Base-by-base conservation (phyloP, 1,140 invertebrate species). In the Leptinotarsa texana region DNA sequence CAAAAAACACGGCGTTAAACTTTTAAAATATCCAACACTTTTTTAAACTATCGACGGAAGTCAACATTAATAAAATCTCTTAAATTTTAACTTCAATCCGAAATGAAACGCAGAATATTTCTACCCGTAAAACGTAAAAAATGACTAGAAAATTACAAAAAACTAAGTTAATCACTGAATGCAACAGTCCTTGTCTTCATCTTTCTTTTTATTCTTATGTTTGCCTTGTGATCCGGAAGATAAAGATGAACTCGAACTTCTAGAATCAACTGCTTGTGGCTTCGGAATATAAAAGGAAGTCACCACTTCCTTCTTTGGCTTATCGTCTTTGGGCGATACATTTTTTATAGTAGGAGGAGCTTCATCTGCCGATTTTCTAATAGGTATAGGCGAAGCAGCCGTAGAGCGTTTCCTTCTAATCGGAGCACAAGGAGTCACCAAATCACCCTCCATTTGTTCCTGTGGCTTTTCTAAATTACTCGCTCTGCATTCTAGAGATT, bases 111-210 rank as follows among this genome's bases (percentile, higher is more conserved):
- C 57, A 75, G 77, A 80, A 77, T 76, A 79, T 79, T 79, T 80
- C 77, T 75, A 76, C 74, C 73, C 75, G 73, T 77, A 74, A 66
- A 71, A 61, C 48, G 62, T 22, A 33, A 70, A 72, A 76, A 80
- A 78, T 73, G 73, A 75, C 69, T 79, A 77, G 72, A 57, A 57
- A 57, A 57, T 57, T 65, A 65, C 27, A 65, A 65, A 65, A 42
- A 74, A 75, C 65, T 74, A 73, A 76, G 73, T 74, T 74, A 49
- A 61, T 78, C 80, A 82, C 75, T 82, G 81, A 61, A 82, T 77
- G 61, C 75, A 77, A 70, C 81, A 82, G 76, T 82, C 80, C 77
- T 81, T 81, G 66, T 82, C 81, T 68, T 78, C 77, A 47, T 77
- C 74, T 72, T 81, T 80, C 13, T 61, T 74, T 18, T 63, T 74